Evolutionary conservation across 2,888 invertebrate genomes (phyloP).

Genomic region (Plagodis dolabraria): DNA sequence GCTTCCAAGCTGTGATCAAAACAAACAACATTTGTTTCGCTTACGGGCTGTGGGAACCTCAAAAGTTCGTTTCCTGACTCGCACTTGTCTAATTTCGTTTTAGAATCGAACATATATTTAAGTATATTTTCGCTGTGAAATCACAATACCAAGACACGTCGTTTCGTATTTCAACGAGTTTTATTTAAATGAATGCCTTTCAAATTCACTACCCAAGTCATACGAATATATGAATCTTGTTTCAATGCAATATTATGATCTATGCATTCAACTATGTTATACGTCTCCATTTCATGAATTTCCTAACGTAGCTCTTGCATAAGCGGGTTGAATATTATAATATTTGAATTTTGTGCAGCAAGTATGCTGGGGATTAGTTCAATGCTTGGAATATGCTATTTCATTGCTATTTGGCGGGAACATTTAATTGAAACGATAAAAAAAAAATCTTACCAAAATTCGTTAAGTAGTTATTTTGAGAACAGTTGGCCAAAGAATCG

Average conservation of each 20-base stretch:
- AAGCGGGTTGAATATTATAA: constrained; percentile 6
- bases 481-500: too few species aligned
- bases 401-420: neutral
- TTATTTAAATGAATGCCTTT: constrained; percentile 2
- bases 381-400: neutral
- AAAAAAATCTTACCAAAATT: too few species aligned
- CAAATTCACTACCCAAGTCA: constrained; percentile 1
- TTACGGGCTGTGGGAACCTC: too few species aligned
- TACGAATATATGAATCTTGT: constrained; percentile 11
- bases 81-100: too few species aligned
- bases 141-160: neutral
- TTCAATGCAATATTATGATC: constrained; percentile 14
- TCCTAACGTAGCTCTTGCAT: constrained; percentile 13
- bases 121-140: neutral
- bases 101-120: too few species aligned
- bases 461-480: too few species aligned
- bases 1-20: too few species aligned
- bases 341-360: constrained; percentile 21
- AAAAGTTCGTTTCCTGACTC: too few species aligned
- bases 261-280: constrained; percentile 11
- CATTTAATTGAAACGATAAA: too few species aligned
- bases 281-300: constrained; percentile 17
- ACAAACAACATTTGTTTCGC: too few species aligned
- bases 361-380: constrained; percentile 5
- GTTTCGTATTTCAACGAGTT: neutral